phyloP scores from a whole-genome alignment of 1,140 invertebrate genomes.

The Trichonephila clavata region DNA sequence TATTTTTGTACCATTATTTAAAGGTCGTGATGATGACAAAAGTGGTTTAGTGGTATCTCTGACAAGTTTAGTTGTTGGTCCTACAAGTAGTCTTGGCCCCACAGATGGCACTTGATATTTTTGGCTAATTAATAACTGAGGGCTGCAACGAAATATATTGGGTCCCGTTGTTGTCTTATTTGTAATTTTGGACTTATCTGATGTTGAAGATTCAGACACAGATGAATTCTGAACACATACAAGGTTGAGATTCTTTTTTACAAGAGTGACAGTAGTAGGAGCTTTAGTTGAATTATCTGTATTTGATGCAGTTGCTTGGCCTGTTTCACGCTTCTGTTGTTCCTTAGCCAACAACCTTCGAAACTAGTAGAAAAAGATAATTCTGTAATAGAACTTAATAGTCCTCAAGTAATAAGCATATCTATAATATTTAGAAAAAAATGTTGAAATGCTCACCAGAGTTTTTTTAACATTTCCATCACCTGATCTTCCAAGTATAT shows the following conservation, averaged over 20 bases:
- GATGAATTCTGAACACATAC: conserved; percentile 1
- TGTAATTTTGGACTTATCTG: not conserved
- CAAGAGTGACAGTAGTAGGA: not conserved
- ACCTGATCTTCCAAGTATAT: not conserved
- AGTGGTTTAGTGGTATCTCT: not conserved
- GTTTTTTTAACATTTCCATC: conserved; percentile 12
- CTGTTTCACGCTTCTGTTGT: not conserved
- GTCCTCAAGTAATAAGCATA: too few species aligned
- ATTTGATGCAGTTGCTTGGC: not conserved
- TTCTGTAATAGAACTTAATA: not conserved
- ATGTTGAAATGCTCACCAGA: conserved; percentile 4
- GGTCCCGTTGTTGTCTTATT: not conserved
- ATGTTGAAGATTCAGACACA: not conserved
- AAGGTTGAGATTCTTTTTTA: not conserved
- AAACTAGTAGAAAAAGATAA: not conserved
- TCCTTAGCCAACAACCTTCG: conserved; percentile 40
- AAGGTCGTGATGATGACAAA: not conserved
- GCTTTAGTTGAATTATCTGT: not conserved
- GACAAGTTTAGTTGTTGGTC: not conserved
- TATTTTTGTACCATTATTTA: not conserved
- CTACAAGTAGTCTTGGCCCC: not conserved
- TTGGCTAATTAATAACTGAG: conserved; percentile 43
- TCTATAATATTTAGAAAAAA: not conserved
- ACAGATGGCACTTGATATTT: not conserved
- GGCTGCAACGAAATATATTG: conserved; percentile 25